A percentile compares a stretch with the other conserved stretches of the same genome.
These are phyloP conservation scores for Puntigrus tetrazona DNA, from an alignment of 2,113 vertebrate species.

Conservation along the genomic window DNA sequence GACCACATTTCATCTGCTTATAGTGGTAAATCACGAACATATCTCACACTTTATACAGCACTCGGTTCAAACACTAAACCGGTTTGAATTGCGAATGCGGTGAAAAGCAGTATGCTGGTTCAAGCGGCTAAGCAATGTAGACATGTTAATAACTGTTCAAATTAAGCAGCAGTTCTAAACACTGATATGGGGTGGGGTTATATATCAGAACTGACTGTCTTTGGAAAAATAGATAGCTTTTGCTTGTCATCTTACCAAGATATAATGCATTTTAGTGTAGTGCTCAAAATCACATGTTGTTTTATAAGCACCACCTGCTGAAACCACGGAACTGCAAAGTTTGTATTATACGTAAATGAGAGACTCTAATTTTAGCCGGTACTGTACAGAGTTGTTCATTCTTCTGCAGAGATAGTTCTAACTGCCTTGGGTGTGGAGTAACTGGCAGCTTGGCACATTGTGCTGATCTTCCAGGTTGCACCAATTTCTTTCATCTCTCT, in stretches of 20 bases:
- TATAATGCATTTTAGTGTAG: neutral
- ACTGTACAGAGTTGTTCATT: neutral
- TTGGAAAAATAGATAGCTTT: neutral
- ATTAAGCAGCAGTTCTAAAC: too few relatives aligned
- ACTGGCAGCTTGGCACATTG: slow-evolving; percentile 67
- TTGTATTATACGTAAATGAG: neutral
- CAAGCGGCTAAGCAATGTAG: too few relatives aligned
- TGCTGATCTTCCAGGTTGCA: slow-evolving; percentile 73
- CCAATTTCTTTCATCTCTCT: slow-evolving; percentile 42
- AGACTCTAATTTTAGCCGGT: neutral
- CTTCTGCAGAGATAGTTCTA: slow-evolving; percentile 8
- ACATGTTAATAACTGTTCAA: too few relatives aligned
- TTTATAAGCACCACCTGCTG: neutral
- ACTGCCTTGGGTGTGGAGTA: slow-evolving; percentile 28
- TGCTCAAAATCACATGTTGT: neutral
- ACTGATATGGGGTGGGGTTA: too few relatives aligned
- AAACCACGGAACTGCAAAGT: too few relatives aligned
- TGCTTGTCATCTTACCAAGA: neutral
- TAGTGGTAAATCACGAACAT: neutral
- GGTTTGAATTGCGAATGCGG: too few relatives aligned
- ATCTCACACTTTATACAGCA: neutral
- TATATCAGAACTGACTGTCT: too few relatives aligned
- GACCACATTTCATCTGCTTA: neutral
- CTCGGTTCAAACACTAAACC: too few relatives aligned
- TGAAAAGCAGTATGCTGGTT: too few relatives aligned